These are phyloP conservation scores for Calliopum simillimum DNA, from an alignment of 2,888 invertebrate genomes.

Conservation along the genomic window DNA sequence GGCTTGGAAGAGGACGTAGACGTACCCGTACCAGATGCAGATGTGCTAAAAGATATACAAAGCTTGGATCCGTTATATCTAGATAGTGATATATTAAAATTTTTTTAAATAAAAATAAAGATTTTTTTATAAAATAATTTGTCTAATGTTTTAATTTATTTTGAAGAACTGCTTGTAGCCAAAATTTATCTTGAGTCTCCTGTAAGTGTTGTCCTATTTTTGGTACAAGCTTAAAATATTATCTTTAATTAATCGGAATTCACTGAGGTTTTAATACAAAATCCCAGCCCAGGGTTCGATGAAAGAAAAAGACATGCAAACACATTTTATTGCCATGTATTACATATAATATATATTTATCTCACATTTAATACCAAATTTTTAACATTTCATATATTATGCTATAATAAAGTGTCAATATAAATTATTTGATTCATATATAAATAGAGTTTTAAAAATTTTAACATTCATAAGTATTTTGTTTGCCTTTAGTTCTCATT, in stretches of 20 bases:
- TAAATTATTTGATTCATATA: conserved; percentile 27
- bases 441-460: conserved; percentile 32
- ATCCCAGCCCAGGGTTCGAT: neutral
- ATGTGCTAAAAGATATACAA: neutral
- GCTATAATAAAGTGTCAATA: conserved; percentile 28
- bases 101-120: neutral
- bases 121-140: neutral
- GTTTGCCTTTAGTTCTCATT: conserved; percentile 24
- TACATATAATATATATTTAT: conserved; percentile 30
- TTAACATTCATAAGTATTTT: conserved; percentile 31
- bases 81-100: conserved; percentile 23
- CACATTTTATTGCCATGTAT: conserved; percentile 21
- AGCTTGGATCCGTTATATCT: conserved; percentile 46
- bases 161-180: no score
- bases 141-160: no score
- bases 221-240: neutral
- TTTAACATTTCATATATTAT: conserved; percentile 26
- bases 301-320: neutral
- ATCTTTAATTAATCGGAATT: neutral
- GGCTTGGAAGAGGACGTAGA: conserved; percentile 35
- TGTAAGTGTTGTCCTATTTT: no score
- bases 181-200: no score
- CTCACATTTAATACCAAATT: conserved; percentile 24
- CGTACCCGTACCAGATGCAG: neutral
- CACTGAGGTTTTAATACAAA: no score